Percentiles rank a stretch among this genome's conserved stretches.
These are phyloP conservation scores for Phrynocephalus vlangalii DNA, from an alignment of 2,797 vertebrate genomes.

Conservation along the genomic window DNA sequence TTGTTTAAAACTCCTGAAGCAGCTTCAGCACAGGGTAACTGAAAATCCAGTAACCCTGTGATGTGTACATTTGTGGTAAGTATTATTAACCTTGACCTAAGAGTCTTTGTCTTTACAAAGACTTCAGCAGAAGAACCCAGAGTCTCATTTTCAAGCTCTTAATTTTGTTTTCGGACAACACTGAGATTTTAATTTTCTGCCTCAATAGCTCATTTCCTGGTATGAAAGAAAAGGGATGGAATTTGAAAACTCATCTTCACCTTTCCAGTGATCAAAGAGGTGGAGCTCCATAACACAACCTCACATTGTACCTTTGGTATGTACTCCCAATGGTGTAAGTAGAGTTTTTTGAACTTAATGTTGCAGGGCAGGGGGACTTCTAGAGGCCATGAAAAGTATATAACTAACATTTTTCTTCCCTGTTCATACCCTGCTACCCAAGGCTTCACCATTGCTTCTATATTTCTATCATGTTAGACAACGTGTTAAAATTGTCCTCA, in stretches of 20 bases:
- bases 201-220: slow-evolving; percentile 12
- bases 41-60: background rate
- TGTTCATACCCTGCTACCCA: background rate
- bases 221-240: background rate
- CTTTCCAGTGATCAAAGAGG: slow-evolving; percentile 20
- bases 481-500: no score
- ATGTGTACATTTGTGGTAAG: slow-evolving; percentile 13
- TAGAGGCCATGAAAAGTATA: background rate
- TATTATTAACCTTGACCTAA: slow-evolving; percentile 1
- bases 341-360: background rate
- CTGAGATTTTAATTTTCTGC: background rate
- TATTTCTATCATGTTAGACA: background rate
- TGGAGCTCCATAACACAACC: background rate
- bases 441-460: background rate
- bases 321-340: background rate
- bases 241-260: slow-evolving; percentile 24
- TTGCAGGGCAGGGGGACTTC: background rate
- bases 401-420: background rate
- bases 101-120: background rate
- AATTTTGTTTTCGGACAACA: slow-evolving; percentile 9
- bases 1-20: slow-evolving; percentile 1
- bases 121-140: background rate
- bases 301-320: background rate
- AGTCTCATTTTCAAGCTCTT: slow-evolving; percentile 6
- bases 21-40: background rate